phyloP scores from a whole-genome alignment of 2,888 invertebrate genomes.

The Nomada fucata region DNA sequence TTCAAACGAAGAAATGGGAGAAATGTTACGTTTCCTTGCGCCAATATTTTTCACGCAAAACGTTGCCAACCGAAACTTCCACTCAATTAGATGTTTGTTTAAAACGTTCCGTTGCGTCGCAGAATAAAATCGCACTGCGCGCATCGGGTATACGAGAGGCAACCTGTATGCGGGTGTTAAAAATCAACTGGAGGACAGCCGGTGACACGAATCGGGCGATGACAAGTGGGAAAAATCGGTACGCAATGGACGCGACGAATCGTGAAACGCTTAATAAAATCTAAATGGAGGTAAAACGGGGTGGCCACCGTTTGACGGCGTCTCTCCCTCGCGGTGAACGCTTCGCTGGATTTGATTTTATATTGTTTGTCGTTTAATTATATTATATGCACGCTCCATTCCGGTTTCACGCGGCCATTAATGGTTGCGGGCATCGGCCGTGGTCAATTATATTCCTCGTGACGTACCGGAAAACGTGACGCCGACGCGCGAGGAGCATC shows the following conservation, averaged over 20 bases:
- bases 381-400: constrained; percentile 61
- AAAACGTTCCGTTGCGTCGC: no score
- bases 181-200: constrained; percentile 29
- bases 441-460: constrained; percentile 66
- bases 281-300: constrained; percentile 65
- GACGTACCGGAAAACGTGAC: constrained; percentile 50
- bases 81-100: no score
- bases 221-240: constrained; percentile 35
- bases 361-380: constrained; percentile 75
- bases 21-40: not conserved
- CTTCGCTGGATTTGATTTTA: constrained; percentile 72
- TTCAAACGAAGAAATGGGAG: not conserved
- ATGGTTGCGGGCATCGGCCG: constrained; percentile 62
- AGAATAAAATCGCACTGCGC: not conserved
- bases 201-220: constrained; percentile 22
- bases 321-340: constrained; percentile 35
- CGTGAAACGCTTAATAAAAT: constrained; percentile 78
- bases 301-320: constrained; percentile 37
- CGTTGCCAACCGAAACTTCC: no score
- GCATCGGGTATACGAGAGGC: not conserved
- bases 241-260: constrained; percentile 59
- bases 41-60: no score
- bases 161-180: constrained; percentile 21
- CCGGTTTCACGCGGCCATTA: constrained; percentile 59
- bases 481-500: constrained; percentile 9